Evolutionary conservation across 2,888 invertebrate genomes (phyloP).

Genomic region (Nomada flava): DNA sequence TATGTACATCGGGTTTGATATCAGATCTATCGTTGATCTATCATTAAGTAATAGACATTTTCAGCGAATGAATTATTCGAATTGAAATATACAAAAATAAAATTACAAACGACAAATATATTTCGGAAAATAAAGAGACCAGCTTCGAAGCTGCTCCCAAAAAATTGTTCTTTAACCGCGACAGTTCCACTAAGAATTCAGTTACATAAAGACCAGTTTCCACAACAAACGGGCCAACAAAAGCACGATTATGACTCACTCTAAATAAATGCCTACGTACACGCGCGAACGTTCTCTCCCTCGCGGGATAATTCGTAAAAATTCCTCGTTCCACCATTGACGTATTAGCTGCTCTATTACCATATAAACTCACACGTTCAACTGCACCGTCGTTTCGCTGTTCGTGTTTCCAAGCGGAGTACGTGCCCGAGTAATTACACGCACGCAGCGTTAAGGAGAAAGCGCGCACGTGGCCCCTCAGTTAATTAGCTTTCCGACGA

Average conservation of each 20-base stretch:
- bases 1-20: too few species aligned
- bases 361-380: constrained; percentile 12
- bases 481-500: constrained; percentile 76
- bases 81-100: too few species aligned
- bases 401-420: neutral
- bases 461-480: constrained; percentile 77
- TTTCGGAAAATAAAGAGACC: neutral
- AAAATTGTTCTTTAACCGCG: neutral
- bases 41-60: too few species aligned
- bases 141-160: neutral
- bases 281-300: constrained; percentile 10
- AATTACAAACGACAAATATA: too few species aligned
- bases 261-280: constrained; percentile 23
- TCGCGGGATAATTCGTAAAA: constrained; percentile 17
- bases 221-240: constrained; percentile 30
- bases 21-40: too few species aligned
- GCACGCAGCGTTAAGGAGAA: constrained; percentile 71
- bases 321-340: constrained; percentile 14
- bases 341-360: constrained; percentile 21
- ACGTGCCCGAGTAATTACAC: constrained; percentile 49
- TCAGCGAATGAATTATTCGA: too few species aligned
- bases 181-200: constrained; percentile 18
- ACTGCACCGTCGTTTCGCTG: neutral
- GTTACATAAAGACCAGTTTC: constrained; percentile 47
- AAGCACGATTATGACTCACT: constrained; percentile 50